Base-by-base conservation (phyloP, 2,113 vertebrate species). In the Struthio camelus region DNA sequence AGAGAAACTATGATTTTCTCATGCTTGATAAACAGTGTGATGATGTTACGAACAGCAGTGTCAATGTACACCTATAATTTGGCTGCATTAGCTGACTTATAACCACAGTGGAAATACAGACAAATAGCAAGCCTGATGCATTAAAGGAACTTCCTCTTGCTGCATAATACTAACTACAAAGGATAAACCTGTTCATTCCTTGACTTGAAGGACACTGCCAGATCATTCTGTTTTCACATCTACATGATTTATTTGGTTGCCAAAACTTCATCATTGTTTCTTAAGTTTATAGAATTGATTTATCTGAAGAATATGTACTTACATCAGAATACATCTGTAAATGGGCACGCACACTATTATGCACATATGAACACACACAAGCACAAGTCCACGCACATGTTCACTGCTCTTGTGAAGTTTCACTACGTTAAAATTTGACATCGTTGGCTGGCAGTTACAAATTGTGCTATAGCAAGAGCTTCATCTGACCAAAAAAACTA, bases 21-120 rank as follows among this genome's bases (percentile, higher is more conserved):
- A 30, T 77, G 85, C 51, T 97, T 96, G 81, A 85, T 91, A 96
- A 97, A 96, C 77, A 93, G 89, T 83, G 92, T 94, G 92, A 94
- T 76, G 73, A 94, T 83, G 84, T 44, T 96, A 89, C 90, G 81
- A 93, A 65, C 28, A 90, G 58, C 78, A 96, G 90, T 58, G 89
- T 72, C 72, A 85, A 77, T 22, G 77, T 62, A 91, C 90, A 93
- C 77, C 79, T 94, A 91, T 81, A 95, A 96, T 92, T 77, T 88
- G 56, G 44, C n/a, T 75, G 58, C 69, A 94, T 79, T 78, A 89
- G 58, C 54, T 96, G 82, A 78, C 89, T 90, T 89, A 83, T 66
- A 94, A 87, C 36, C 51, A 51, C 72, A 25, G 40, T 50, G 64
- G 50, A 91, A n/a, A n/a, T 65, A 40, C 46, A 89, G 79, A 25